phyloP scores from a whole-genome alignment of 2,888 invertebrate genomes.

The Pristionchus japonicus region DNA sequence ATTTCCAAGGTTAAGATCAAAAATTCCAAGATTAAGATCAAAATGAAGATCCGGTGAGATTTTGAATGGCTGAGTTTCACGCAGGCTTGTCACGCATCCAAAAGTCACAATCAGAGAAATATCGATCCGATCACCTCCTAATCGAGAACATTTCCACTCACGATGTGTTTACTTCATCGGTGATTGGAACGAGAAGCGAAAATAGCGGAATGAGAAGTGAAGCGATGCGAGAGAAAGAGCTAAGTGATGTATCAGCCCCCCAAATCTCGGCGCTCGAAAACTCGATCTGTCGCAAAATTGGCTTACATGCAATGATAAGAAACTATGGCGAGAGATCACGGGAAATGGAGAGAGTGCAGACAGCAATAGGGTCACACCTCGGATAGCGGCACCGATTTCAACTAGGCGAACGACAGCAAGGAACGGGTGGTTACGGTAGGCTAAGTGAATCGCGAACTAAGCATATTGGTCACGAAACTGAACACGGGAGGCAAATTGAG shows the following conservation, averaged over 20 bases:
- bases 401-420: neutral
- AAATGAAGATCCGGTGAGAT: no score
- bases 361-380: neutral
- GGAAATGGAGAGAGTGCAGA: neutral
- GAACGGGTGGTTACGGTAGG: neutral
- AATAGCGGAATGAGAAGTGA: neutral
- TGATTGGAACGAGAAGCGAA: neutral
- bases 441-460: neutral
- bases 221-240: neutral
- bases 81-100: no score
- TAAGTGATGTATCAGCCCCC: neutral
- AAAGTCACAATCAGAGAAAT: no score
- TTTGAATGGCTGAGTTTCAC: no score
- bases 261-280: neutral
- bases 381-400: neutral
- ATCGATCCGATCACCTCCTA: no score
- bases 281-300: slow-evolving; percentile 2
- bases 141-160: neutral
- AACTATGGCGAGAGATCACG: neutral
- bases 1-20: no score
- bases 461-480: neutral
- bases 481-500: neutral
- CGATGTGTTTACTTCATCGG: neutral
- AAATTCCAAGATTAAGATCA: no score
- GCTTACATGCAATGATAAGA: neutral